Conservation (phyloP, 92 coral and sea anemone genomes). For the Parazoanthus darwini region DNA sequence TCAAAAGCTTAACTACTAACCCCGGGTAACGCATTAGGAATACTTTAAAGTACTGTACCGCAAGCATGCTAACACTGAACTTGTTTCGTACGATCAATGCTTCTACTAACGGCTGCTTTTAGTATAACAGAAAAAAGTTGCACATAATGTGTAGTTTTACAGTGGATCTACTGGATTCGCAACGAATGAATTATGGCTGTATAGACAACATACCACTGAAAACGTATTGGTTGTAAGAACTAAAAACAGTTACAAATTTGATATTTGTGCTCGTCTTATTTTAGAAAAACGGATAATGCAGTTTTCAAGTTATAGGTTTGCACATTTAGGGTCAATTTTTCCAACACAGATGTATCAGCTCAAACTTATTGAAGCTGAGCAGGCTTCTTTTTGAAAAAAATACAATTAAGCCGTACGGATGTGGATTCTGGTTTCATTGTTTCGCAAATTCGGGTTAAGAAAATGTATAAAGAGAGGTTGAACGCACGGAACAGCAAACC, state of each 20-base stretch:
- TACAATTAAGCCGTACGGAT: constrained; percentile 5
- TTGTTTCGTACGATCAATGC: not conserved
- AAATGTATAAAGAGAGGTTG: constrained; percentile 5
- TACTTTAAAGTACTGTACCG: not conserved
- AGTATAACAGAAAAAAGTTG: too few species aligned
- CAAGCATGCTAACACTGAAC: not conserved
- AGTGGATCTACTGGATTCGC: not conserved
- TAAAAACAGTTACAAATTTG: too few species aligned
- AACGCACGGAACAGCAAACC: constrained; percentile 9
- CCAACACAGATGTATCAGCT: not conserved
- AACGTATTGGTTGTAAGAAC: too few species aligned
- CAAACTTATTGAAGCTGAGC: not conserved
- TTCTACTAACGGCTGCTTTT: not conserved
- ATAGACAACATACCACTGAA: not conserved
- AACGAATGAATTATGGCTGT: not conserved
- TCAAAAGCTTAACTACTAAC: not conserved
- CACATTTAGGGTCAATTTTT: not conserved
- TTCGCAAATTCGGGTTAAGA: constrained; percentile 18
- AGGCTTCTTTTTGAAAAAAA: not conserved
- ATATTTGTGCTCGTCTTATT: not conserved
- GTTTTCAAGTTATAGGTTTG: not conserved
- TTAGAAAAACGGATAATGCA: not conserved
- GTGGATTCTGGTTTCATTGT: not conserved
- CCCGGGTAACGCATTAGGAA: not conserved
- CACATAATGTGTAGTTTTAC: not conserved